A percentile compares a stretch with the other conserved stretches of the same genome.
Conservation (phyloP, 2,888 invertebrate species). For the Brenthis ino region DNA sequence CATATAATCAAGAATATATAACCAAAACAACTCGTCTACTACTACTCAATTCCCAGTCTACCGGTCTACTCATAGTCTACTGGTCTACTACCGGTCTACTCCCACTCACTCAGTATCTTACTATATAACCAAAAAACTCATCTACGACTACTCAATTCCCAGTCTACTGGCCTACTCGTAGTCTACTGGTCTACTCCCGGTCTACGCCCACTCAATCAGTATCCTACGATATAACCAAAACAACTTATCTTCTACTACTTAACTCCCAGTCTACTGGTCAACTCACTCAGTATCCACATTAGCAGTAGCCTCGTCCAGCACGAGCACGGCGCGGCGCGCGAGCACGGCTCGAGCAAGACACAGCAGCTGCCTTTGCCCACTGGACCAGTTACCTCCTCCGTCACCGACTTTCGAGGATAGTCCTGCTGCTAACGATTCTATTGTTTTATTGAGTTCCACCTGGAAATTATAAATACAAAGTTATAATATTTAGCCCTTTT, state of each 20-base stretch:
- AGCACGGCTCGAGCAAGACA: slow-evolving; percentile 88
- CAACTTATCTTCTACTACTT: not conserved
- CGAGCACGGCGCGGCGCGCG: slow-evolving; percentile 85
- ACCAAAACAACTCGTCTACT: not conserved
- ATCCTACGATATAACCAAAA: slow-evolving; percentile 65
- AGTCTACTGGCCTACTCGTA: no score
- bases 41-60: not conserved
- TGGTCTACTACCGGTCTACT: no score
- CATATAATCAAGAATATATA: no score
- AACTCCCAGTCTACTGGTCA: not conserved
- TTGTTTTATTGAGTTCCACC: slow-evolving; percentile 86
- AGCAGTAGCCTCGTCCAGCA: slow-evolving; percentile 93
- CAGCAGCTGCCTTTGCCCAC: slow-evolving; percentile 87
- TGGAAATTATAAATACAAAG: slow-evolving; percentile 32
- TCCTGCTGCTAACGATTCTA: slow-evolving; percentile 79
- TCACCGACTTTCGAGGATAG: slow-evolving; percentile 84
- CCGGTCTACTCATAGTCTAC: slow-evolving; percentile 66
- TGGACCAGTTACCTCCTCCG: slow-evolving; percentile 86
- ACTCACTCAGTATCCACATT: slow-evolving; percentile 92
- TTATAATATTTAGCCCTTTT: not conserved
- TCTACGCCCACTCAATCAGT: slow-evolving; percentile 66
- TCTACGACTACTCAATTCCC: not conserved
- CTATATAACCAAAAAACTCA: not conserved
- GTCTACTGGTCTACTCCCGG: no score
- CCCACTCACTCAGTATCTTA: no score